These are phyloP conservation scores for Onychomys torridus DNA, from an alignment of 2,797 vertebrate genomes.

Conservation along the genomic window DNA sequence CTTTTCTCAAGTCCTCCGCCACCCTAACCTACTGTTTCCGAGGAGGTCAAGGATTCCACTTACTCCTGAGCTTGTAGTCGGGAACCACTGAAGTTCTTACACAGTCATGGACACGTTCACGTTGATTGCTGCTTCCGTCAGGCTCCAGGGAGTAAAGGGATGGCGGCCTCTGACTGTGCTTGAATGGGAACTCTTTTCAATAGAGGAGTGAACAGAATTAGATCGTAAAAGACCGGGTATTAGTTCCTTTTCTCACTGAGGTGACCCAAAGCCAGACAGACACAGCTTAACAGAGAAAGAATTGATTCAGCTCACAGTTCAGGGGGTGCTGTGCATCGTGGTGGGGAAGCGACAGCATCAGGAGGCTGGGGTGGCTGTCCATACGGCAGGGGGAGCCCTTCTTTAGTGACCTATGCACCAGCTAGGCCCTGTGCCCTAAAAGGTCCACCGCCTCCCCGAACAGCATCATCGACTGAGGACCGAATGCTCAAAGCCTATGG, in stretches of 20 bases:
- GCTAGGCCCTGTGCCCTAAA: background rate
- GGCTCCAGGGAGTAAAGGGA: background rate
- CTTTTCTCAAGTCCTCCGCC: background rate
- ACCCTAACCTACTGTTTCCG: background rate
- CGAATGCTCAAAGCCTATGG: background rate
- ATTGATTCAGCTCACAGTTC: background rate
- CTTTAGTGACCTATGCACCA: background rate
- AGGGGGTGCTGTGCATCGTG: background rate
- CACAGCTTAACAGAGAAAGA: background rate
- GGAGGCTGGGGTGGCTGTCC: background rate
- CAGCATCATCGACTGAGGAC: background rate
- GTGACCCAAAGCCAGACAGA: background rate
- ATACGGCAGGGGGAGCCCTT: background rate
- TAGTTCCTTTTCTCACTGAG: background rate
- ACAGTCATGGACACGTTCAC: background rate
- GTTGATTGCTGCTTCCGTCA: background rate
- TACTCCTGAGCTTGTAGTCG: background rate
- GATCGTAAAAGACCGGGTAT: background rate
- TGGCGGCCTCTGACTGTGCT: background rate
- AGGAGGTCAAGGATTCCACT: background rate
- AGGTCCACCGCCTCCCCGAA: background rate
- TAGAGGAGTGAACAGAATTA: background rate
- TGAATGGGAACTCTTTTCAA: background rate
- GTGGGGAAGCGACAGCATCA: background rate
- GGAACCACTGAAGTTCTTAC: background rate